Evolutionary conservation across 2,113 vertebrate species (phyloP).

Genomic region (Bufo bufo): DNA sequence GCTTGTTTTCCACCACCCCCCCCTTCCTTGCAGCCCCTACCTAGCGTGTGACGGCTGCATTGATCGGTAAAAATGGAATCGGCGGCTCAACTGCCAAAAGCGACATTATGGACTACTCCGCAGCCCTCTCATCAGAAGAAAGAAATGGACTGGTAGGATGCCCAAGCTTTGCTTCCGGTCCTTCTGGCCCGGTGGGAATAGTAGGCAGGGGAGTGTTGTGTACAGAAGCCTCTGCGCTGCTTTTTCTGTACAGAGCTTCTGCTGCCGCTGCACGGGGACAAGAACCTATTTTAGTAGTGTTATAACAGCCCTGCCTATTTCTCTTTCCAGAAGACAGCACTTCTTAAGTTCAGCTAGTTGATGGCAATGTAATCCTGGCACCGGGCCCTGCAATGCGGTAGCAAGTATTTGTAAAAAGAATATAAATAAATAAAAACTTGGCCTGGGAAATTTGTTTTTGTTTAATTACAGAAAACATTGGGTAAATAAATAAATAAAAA

Average conservation of each 20-base stretch:
- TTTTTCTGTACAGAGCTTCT: background rate
- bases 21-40: constrained; percentile 67
- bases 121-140: constrained; percentile 66
- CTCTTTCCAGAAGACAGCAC: constrained; percentile 25
- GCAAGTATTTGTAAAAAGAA: background rate
- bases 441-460: background rate
- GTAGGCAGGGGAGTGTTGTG: constrained; percentile 44
- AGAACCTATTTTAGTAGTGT: constrained; percentile 23
- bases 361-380: constrained; percentile 22
- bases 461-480: background rate
- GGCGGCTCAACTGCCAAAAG: constrained; percentile 70
- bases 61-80: constrained; percentile 80
- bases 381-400: constrained; percentile 51
- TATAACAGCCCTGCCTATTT: constrained; percentile 14
- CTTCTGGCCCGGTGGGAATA: constrained; percentile 57
- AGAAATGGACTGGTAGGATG: constrained; percentile 63
- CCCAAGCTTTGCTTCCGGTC: constrained; percentile 62
- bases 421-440: background rate
- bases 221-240: constrained; percentile 1
- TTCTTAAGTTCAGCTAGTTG: constrained; percentile 32
- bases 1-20: constrained; percentile 66
- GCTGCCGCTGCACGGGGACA: background rate
- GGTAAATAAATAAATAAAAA: background rate
- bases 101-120: constrained; percentile 72
- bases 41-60: constrained; percentile 73